phyloP scores from a whole-genome alignment of 2,113 vertebrate genomes.

The Chrysemys picta region DNA sequence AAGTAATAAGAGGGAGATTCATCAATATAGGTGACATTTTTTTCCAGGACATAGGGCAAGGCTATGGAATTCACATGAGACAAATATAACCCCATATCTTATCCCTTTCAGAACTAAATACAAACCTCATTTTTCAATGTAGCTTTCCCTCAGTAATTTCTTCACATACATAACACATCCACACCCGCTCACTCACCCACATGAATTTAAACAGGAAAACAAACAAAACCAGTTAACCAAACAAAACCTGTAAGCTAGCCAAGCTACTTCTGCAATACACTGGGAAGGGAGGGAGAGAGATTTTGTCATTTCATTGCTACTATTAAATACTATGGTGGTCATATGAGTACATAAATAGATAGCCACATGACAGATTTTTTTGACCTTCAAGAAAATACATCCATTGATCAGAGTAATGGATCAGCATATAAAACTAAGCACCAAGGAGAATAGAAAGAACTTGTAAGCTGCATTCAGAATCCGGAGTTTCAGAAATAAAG shows the following conservation, averaged over 20 bases:
- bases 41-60: background rate
- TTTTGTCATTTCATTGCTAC: background rate
- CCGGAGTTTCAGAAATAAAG: background rate
- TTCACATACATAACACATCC: background rate
- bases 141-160: background rate
- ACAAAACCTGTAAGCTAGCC: background rate
- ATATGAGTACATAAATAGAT: fast-evolving
- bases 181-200: background rate
- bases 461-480: background rate
- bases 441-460: background rate
- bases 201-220: background rate
- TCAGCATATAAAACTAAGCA: background rate
- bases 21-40: background rate
- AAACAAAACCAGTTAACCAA: background rate
- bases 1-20: background rate
- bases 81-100: background rate
- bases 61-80: background rate
- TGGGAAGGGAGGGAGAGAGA: background rate
- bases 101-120: background rate
- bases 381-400: background rate
- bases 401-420: background rate
- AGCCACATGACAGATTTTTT: background rate
- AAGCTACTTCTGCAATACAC: background rate
- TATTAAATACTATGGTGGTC: background rate
- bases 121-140: background rate